A percentile compares a stretch with the other conserved stretches of the same genome.
phyloP scores from a whole-genome alignment of 2,888 invertebrate genomes.

The Epinotia nisella region DNA sequence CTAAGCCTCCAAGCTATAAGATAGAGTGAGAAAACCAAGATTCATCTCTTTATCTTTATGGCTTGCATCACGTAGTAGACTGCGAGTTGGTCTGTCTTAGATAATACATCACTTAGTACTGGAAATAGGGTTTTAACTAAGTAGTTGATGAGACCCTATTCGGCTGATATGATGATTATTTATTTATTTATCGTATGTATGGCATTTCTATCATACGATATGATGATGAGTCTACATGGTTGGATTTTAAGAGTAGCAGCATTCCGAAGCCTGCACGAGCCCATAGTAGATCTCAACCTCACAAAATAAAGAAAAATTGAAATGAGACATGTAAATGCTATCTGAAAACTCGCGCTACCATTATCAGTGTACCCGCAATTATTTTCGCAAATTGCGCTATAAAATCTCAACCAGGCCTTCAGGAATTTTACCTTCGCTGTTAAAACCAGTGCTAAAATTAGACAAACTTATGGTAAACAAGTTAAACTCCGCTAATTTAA shows the following conservation, averaged over 20 bases:
- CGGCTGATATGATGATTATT: too few species aligned
- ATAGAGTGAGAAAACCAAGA: too few species aligned
- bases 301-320: not conserved
- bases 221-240: not conserved
- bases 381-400: slow-evolving; percentile 25
- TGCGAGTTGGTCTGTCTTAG: too few species aligned
- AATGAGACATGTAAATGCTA: slow-evolving; percentile 20
- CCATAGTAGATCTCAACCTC: not conserved
- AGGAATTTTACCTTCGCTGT: slow-evolving; percentile 23
- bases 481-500: slow-evolving; percentile 36
- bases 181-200: too few species aligned
- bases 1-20: too few species aligned
- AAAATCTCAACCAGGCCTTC: slow-evolving; percentile 12
- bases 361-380: slow-evolving; percentile 20
- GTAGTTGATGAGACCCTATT: too few species aligned
- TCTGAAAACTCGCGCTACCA: slow-evolving; percentile 9
- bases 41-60: too few species aligned
- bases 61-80: too few species aligned
- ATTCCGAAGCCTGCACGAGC: not conserved
- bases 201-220: too few species aligned
- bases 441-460: slow-evolving; percentile 37
- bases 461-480: slow-evolving; percentile 33
- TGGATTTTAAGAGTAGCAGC: not conserved
- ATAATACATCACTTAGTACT: too few species aligned
- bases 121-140: too few species aligned